phyloP scores from a whole-genome alignment of 2,888 invertebrate species.

The Argynnis bischoffii region DNA sequence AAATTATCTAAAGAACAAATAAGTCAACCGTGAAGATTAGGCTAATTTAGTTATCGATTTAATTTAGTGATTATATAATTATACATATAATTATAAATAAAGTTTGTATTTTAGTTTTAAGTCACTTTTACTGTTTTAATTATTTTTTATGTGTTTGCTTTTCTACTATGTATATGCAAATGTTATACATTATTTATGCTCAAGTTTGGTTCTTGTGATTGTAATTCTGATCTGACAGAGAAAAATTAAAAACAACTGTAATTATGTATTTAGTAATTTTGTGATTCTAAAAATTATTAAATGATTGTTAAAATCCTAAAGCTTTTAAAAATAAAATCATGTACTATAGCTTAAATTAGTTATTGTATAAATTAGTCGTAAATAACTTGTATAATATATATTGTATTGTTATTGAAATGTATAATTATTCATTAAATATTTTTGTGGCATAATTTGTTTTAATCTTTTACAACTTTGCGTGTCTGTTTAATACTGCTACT shows the following conservation, averaged over 20 bases:
- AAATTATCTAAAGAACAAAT: constrained; percentile 25
- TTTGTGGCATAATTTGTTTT: constrained; percentile 48
- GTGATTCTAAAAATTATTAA: constrained; percentile 41
- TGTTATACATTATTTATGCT: constrained; percentile 1
- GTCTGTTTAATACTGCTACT: too few relatives aligned
- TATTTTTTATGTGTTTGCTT: background rate
- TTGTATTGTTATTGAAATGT: constrained; percentile 44
- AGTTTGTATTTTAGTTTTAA: constrained; percentile 8
- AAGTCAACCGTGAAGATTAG: constrained; percentile 22
- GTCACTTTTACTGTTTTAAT: constrained; percentile 3
- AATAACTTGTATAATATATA: constrained; percentile 42
- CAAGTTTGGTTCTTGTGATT: constrained; percentile 15
- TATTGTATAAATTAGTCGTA: constrained; percentile 43
- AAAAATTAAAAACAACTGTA: constrained; percentile 37
- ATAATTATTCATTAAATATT: constrained; percentile 52
- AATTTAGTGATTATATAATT: constrained; percentile 7
- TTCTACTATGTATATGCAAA: background rate
- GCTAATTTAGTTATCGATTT: constrained; percentile 11
- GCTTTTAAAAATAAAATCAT: constrained; percentile 49
- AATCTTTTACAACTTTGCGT: background rate
- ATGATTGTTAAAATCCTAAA: constrained; percentile 47
- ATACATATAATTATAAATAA: background rate
- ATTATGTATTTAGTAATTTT: constrained; percentile 42
- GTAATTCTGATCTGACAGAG: constrained; percentile 24
- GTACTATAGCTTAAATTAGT: constrained; percentile 36